A percentile compares a stretch with the other conserved stretches of the same genome.
Conservation (phyloP, 1,140 invertebrate genomes). For the Berghia stephanieae region DNA sequence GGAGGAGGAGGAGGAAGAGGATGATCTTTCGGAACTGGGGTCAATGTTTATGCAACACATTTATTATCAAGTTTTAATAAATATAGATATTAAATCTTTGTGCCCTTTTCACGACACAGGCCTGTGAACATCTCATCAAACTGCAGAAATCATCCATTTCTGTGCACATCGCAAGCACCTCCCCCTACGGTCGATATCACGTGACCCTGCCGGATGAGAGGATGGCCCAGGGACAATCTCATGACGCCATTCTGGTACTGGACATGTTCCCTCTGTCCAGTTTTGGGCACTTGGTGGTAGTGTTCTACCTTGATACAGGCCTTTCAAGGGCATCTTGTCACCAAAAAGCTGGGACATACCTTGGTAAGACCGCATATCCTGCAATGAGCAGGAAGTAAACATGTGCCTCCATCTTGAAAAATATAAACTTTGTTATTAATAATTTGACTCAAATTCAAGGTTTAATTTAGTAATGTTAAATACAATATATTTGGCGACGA, state of each 20-base stretch:
- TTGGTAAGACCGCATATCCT: no score
- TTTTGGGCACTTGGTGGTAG: constrained; percentile 70
- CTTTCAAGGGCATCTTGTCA: constrained; percentile 52
- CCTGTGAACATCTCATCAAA: constrained; percentile 32
- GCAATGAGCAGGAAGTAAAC: no score
- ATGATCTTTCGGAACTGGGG: no score
- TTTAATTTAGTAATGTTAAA: no score
- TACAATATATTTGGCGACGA: no score
- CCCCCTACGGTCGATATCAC: constrained; percentile 45
- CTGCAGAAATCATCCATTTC: constrained; percentile 44
- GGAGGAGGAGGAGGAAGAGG: background rate
- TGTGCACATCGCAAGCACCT: constrained; percentile 53
- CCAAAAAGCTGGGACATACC: constrained; percentile 49
- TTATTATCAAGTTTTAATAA: no score
- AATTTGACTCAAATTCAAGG: no score
- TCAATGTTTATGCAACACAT: no score
- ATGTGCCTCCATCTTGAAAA: no score
- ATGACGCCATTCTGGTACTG: constrained; percentile 68
- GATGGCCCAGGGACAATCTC: constrained; percentile 53
- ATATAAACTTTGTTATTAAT: no score
- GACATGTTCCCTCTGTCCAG: constrained; percentile 69
- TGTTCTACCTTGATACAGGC: constrained; percentile 68
- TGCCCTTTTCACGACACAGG: background rate
- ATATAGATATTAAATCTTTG: background rate
- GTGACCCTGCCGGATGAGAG: constrained; percentile 67